These are phyloP conservation scores for Pachyrhynchus sulphureomaculatus DNA, from an alignment of 1,140 invertebrate species.

Conservation along the genomic window DNA sequence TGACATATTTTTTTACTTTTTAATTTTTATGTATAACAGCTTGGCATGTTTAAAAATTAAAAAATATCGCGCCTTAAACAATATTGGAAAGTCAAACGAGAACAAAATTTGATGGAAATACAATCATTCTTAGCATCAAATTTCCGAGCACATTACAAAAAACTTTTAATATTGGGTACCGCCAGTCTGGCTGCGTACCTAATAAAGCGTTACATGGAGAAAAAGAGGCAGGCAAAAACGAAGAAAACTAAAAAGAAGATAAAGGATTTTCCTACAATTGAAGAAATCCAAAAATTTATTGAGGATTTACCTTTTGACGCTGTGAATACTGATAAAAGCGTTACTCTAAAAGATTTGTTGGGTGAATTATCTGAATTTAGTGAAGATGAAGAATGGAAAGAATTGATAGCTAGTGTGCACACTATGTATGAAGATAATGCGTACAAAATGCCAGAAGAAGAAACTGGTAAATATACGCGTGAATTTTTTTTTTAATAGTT, in stretches of 20 bases:
- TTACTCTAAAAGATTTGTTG: conserved; percentile 34
- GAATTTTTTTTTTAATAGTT: no score
- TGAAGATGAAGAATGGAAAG: conserved; percentile 41
- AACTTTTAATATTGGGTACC: conserved; percentile 24
- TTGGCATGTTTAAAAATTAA: no score
- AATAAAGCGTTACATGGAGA: conserved; percentile 30
- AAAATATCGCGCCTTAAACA: no score
- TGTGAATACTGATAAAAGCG: conserved; percentile 12
- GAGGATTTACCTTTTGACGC: conserved; percentile 36
- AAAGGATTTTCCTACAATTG: conserved; percentile 34
- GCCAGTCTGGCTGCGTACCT: conserved; percentile 17
- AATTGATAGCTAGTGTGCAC: conserved; percentile 36
- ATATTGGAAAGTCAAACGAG: no score
- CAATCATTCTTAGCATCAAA: conserved; percentile 3
- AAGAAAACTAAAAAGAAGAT: conserved; percentile 27
- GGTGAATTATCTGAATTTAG: conserved; percentile 38
- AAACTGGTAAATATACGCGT: no score
- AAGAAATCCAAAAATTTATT: conserved; percentile 39
- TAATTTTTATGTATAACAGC: no score
- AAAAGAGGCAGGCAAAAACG: conserved; percentile 2
- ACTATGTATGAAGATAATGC: conserved; percentile 14
- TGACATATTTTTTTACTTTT: no score
- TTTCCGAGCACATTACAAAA: conserved; percentile 30
- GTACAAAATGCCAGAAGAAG: background rate
- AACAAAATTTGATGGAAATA: conserved; percentile 9